phyloP scores from a whole-genome alignment of 2,113 vertebrate species.

The Peromyscus leucopus region DNA sequence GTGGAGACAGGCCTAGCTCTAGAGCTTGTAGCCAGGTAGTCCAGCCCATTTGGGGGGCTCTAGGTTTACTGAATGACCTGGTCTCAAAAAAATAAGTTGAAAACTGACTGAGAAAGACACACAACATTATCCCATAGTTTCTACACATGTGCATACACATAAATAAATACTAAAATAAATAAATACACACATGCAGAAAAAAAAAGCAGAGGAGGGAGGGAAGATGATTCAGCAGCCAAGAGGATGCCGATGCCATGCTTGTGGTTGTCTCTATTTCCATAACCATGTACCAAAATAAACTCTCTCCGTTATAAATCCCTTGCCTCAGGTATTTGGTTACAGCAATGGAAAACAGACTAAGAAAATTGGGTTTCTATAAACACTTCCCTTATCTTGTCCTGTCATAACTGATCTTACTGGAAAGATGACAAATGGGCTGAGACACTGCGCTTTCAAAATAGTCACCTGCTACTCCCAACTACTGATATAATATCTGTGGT shows the following conservation, averaged over 20 bases:
- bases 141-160: not conserved
- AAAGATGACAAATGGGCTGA: not conserved
- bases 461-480: not conserved
- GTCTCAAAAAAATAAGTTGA: not conserved
- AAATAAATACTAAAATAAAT: no score
- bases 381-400: slow-evolving; percentile 15
- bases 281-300: not conserved
- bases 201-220: not conserved
- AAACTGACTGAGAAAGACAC: not conserved
- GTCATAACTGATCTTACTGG: not conserved
- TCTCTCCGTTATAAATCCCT: not conserved
- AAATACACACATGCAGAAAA: no score
- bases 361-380: not conserved
- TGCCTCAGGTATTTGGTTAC: not conserved
- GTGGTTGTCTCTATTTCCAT: not conserved
- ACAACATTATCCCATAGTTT: not conserved
- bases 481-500: not conserved
- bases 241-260: not conserved
- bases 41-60: no score
- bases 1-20: not conserved
- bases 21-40: not conserved
- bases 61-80: not conserved
- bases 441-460: not conserved
- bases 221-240: no score
- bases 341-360: not conserved